phyloP scores from a whole-genome alignment of 2,888 invertebrate genomes.

The Eurytoma californica region DNA sequence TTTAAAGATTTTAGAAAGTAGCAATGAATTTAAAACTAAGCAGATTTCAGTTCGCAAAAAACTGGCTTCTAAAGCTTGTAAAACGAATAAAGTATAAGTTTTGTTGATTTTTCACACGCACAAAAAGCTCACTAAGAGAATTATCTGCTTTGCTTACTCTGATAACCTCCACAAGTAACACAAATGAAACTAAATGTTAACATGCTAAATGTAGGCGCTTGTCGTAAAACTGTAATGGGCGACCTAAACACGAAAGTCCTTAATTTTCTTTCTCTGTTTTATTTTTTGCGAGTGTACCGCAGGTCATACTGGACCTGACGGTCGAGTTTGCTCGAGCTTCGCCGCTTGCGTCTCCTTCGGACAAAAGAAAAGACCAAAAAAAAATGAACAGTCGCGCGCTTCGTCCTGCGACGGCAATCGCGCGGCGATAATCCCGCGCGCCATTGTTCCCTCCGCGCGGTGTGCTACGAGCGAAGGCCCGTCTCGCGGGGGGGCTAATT shows the following conservation, averaged over 20 bases:
- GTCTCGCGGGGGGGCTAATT: too few species aligned
- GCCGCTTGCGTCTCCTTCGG: constrained; percentile 58
- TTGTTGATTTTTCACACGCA: background rate
- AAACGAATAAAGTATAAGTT: background rate
- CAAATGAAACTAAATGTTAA: background rate
- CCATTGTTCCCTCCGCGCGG: too few species aligned
- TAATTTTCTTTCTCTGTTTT: background rate
- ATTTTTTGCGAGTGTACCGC: constrained; percentile 2
- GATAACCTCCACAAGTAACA: background rate
- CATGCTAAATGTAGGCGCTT: background rate
- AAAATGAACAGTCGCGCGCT: too few species aligned
- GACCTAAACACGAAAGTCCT: background rate
- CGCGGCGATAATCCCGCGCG: too few species aligned
- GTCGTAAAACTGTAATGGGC: constrained; percentile 3
- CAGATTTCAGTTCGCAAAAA: constrained; percentile 2
- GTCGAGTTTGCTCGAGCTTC: constrained; percentile 69
- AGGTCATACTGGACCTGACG: constrained; percentile 26
- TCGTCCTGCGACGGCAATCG: too few species aligned
- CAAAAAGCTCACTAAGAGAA: background rate
- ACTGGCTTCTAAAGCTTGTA: background rate
- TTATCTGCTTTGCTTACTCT: constrained; percentile 5
- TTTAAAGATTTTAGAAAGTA: too few species aligned
- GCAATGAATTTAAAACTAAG: too few species aligned
- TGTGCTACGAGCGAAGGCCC: too few species aligned
- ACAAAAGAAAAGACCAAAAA: background rate